A percentile compares a stretch with the other conserved stretches of the same genome.
Conservation (phyloP, 2,888 invertebrate genomes). For the Xestia c-nigrum region DNA sequence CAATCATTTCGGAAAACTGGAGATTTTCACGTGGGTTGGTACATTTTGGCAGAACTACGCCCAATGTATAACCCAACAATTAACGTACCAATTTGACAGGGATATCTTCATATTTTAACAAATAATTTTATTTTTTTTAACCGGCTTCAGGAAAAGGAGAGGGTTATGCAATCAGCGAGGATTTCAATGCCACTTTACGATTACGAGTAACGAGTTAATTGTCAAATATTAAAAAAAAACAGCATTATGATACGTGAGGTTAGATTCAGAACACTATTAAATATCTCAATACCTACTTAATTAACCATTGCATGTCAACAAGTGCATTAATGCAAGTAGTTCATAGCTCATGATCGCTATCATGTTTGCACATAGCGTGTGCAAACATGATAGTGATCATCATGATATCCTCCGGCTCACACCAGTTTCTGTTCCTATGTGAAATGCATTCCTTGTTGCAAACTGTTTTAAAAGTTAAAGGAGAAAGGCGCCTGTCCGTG, state of each 20-base stretch:
- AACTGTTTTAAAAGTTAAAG: not conserved
- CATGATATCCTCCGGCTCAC: constrained; percentile 40
- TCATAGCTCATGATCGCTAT: not conserved
- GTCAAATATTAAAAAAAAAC: no score
- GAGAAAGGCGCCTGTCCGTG: not conserved
- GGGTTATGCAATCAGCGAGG: not conserved
- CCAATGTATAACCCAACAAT: not conserved
- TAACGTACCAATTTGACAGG: not conserved
- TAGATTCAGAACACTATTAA: not conserved
- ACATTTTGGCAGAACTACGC: not conserved
- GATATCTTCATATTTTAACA: no score
- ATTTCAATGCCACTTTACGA: not conserved
- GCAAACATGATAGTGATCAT: constrained; percentile 54
- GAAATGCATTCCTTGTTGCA: constrained; percentile 23
- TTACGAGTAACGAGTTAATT: no score
- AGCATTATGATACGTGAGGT: not conserved
- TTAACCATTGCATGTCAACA: constrained; percentile 45
- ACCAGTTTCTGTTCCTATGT: constrained; percentile 48
- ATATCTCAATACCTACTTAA: not conserved
- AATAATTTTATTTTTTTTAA: no score
- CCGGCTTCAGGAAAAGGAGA: not conserved
- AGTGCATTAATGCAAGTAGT: constrained; percentile 33
- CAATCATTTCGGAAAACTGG: not conserved
- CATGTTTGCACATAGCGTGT: constrained; percentile 38
- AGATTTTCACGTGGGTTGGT: not conserved